Conservation (phyloP, 2,113 vertebrate species). For the Hypomesus transpacificus region DNA sequence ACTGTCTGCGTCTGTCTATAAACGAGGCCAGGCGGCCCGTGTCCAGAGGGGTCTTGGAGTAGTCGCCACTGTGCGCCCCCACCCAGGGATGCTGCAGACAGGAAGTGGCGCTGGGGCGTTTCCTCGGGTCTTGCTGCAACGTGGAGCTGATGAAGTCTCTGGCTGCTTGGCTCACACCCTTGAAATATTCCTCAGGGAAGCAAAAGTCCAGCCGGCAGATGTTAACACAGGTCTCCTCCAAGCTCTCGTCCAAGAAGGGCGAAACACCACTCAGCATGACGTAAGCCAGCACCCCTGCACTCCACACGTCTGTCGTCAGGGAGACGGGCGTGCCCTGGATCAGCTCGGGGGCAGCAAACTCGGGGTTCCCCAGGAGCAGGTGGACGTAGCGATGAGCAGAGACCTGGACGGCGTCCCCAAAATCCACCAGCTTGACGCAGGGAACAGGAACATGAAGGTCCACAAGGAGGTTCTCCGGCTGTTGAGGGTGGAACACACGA, state of each 20-base stretch:
- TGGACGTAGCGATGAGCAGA: conserved; percentile 89
- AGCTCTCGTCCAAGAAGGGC: conserved; percentile 94
- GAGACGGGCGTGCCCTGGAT: conserved; percentile 91
- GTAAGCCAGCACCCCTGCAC: conserved; percentile 88
- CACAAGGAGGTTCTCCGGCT: conserved; percentile 97
- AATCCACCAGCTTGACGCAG: conserved; percentile 87
- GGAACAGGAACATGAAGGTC: conserved; percentile 85
- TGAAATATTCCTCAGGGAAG: conserved; percentile 92
- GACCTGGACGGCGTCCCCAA: conserved; percentile 93
- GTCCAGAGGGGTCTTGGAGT: conserved; percentile 90
- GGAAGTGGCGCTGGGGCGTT: conserved; percentile 81
- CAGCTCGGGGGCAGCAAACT: conserved; percentile 94
- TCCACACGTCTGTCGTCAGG: conserved; percentile 90
- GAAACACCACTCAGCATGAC: conserved; percentile 95
- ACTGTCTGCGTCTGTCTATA: conserved; percentile 89
- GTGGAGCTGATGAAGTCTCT: conserved; percentile 86
- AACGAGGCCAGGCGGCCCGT: conserved; percentile 87
- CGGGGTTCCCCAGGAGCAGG: conserved; percentile 89
- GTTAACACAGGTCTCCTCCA: conserved; percentile 95
- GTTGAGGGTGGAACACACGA: conserved; percentile 24
- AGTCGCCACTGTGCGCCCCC: conserved; percentile 81
- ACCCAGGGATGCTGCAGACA: conserved; percentile 97
- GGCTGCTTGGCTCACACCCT: conserved; percentile 84
- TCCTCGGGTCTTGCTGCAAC: conserved; percentile 88
- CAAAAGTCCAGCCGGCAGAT: conserved; percentile 96